A percentile compares a stretch with the other conserved stretches of the same genome.
Evolutionary conservation across 2,113 vertebrate genomes (phyloP).

Genomic region (Petrocephalus microphthalmus): DNA sequence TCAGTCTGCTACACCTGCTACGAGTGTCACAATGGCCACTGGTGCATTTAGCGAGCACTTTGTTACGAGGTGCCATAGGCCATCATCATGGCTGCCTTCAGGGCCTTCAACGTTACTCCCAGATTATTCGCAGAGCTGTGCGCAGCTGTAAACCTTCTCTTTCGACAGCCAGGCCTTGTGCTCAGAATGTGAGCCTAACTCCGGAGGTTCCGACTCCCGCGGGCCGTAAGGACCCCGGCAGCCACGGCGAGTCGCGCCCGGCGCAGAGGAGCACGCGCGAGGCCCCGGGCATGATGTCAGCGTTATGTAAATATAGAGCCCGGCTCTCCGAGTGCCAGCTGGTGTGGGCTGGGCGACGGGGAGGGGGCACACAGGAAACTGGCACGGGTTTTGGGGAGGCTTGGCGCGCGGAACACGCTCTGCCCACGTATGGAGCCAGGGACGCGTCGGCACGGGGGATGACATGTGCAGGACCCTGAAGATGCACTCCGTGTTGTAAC

Average conservation of each 20-base stretch:
- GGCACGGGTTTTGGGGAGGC: conserved; percentile 29
- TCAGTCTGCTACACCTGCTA: neutral
- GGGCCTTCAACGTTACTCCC: neutral
- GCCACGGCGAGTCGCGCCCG: neutral
- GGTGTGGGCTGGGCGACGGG: conserved; percentile 23
- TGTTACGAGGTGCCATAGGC: neutral
- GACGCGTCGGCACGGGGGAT: neutral
- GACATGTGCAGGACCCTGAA: neutral
- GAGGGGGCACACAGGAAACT: conserved; percentile 32
- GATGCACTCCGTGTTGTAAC: neutral
- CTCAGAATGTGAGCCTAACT: neutral
- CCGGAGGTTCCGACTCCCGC: neutral
- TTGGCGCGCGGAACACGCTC: neutral
- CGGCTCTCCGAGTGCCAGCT: conserved; percentile 50
- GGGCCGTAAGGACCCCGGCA: neutral
- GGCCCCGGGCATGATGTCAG: conserved; percentile 56
- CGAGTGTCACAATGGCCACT: neutral
- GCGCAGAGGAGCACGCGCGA: conserved; percentile 23
- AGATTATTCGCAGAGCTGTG: neutral
- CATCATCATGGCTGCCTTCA: neutral
- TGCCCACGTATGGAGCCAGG: neutral
- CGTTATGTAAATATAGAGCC: conserved; percentile 57
- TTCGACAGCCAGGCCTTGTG: neutral
- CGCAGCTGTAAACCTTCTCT: neutral
- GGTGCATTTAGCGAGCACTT: neutral